Conservation (phyloP, 2,888 invertebrate genomes). For the Trachelus stipa region DNA sequence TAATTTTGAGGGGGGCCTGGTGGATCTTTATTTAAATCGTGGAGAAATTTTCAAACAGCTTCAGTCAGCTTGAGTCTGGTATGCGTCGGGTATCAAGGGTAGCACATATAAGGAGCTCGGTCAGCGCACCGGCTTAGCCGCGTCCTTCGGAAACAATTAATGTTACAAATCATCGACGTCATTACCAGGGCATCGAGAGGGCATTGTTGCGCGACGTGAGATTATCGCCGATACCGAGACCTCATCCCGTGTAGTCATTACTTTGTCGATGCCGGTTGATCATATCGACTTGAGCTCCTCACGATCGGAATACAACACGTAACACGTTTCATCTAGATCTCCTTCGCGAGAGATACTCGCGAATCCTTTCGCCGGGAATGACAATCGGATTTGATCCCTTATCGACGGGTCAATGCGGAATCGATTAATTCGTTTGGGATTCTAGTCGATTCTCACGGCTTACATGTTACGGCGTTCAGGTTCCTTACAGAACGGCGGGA, state of each 20-base stretch:
- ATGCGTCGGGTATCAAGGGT: neutral
- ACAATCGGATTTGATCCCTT: neutral
- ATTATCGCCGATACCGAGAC: conserved; percentile 16
- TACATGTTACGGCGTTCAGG: neutral
- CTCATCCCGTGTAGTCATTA: conserved; percentile 26
- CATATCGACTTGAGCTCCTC: conserved; percentile 38
- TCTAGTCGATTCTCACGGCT: neutral
- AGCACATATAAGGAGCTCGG: neutral
- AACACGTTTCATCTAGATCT: neutral
- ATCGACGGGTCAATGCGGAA: neutral
- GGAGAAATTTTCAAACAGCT: neutral
- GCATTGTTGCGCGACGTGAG: conserved; percentile 17
- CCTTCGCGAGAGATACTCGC: neutral
- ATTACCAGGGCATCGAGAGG: conserved; percentile 17
- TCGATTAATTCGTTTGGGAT: neutral
- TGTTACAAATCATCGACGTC: conserved; percentile 24
- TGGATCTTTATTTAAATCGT: neutral
- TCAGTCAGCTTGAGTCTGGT: neutral
- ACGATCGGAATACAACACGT: neutral
- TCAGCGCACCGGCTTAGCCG: neutral
- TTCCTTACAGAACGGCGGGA: neutral
- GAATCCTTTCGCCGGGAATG: conserved; percentile 3
- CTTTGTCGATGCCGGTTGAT: conserved; percentile 51
- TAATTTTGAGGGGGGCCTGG: neutral
- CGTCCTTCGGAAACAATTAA: conserved; percentile 22